A percentile compares a stretch with the other conserved stretches of the same genome.
Conservation (phyloP, 92 coral and sea anemone genomes). For the Micromussa lordhowensis region DNA sequence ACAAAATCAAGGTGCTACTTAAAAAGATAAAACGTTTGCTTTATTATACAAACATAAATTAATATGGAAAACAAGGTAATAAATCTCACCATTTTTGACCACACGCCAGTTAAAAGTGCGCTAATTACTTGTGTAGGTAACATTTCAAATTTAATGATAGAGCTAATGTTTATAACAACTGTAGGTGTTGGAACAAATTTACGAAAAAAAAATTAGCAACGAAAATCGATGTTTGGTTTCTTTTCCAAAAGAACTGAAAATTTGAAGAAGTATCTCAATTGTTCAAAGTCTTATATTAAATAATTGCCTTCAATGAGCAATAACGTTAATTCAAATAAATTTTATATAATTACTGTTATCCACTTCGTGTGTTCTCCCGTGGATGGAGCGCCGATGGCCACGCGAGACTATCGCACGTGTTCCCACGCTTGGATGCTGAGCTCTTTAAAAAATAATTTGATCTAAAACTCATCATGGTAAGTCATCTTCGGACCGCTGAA, state of each 20-base stretch:
- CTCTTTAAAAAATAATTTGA: neutral
- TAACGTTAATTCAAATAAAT: neutral
- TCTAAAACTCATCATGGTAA: conserved; percentile 89
- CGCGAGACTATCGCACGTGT: conserved; percentile 1
- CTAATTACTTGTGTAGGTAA: neutral
- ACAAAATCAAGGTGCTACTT: neutral
- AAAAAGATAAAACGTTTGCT: conserved; percentile 3
- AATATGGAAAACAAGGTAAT: neutral
- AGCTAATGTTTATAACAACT: neutral
- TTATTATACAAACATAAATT: conserved; percentile 29
- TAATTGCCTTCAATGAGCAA: neutral
- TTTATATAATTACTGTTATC: neutral
- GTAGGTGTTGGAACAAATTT: neutral
- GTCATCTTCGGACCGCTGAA: conserved; percentile 93
- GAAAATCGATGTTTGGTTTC: neutral
- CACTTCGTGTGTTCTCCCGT: neutral
- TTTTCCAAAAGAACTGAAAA: neutral
- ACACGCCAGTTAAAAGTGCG: neutral
- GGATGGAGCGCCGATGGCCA: neutral
- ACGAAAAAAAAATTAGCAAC: neutral
- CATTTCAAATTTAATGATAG: neutral
- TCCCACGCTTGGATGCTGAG: neutral
- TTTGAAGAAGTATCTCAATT: too few relatives aligned
- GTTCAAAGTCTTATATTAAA: too few relatives aligned
- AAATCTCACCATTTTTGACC: neutral